Base-by-base conservation (phyloP, 2,888 invertebrate species). In the Mimachlamys varia region DNA sequence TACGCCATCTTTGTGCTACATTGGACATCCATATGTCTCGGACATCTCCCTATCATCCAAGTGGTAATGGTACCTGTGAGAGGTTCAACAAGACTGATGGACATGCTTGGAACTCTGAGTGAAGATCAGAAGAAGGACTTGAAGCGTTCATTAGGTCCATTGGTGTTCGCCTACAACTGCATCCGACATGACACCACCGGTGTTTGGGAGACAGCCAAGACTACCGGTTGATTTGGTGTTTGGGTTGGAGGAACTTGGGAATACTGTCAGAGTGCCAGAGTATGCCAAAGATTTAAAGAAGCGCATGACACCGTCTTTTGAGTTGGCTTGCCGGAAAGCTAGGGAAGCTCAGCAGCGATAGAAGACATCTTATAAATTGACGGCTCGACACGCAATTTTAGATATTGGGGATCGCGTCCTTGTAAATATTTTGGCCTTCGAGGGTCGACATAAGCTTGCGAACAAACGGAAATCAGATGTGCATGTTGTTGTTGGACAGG, bases 61-160 rank as follows among this genome's bases (percentile, higher is more conserved):
- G 76, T 76, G 76, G 76, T 1, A 76, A 76, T 12, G 76, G 76
- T 33, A 76, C 76, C 7, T 76, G 76, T 33, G 27, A 76, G 33
- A 76, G 33, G 76, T 76, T 76, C 27, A 76, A 76, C 76, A 76
- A 33, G 76, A 76, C 33, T 76, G 76, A 76, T 76, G 76, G 33
- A 76, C 76, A 76, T 76, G 76, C 33, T 76, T 27, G 76, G 76
- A 12, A 76, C 76, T 33, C 33, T 76, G 33, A 33, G 12, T 12
- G 33, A 27, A 7, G 76, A 76, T 12, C 76, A 76, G 76, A 76
- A 76, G 76, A 76, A 33, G 33, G 76, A 76, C 76, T 76, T 33
- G 76, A 76, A 76, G 76, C 76, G 76, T 13, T 33, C 7, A 12
- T 5, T 76, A 33, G 76, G 76, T 1, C 76, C 76, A 76, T 27